Base-by-base conservation (phyloP, 2,113 vertebrate genomes). In the Onychostruthus taczanowskii region DNA sequence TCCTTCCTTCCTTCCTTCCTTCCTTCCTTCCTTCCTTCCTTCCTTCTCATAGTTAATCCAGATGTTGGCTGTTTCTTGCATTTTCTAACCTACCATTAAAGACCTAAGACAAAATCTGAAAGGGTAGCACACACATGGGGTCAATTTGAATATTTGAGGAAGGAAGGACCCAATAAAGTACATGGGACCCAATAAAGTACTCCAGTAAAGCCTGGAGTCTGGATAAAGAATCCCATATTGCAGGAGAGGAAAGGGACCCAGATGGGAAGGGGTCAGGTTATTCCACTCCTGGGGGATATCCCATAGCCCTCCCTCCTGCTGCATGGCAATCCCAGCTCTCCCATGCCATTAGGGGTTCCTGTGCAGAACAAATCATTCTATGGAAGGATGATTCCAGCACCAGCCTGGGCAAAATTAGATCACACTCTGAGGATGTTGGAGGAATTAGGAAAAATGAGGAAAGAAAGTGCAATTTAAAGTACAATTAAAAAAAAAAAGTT, bases 71-170 rank as follows among this genome's bases (percentile, higher is more conserved):
- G 15, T 22, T 81, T 55, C 39, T 59, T 75, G 14, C 11, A 17
- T 46, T 93, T 85, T 14, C 23, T 41, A 49, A 50, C 6, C 3
- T 55, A n/a, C 11, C 22, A 37, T 13, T 6, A 76, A 75, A 76
- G 23, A 13, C 0, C 18, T 28, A 50, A 49, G 11, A 41, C 16
- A 59, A 67, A 75, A 50, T 46, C 26, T 87, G 74, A 43, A 55
- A 22, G 27, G 21, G 3, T 16, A 0, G 16, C 50, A 7, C 11
- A 6, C 2, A 4, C 2, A 1, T 2, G 31, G 11, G 7, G n/a
- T 31, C 5, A 20, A 5, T 44, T 21, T 77, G 30, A 61, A 44
- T 52, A 53, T 56, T 52, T 74, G 27, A 41, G 39, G 39, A 41
- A 49, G 13, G 46, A 35, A 76, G 27, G 13, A 55, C 18, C 5